A percentile compares a stretch with the other conserved stretches of the same genome.
Conservation (phyloP, 2,888 invertebrate genomes). For the Trimorus sp. region DNA sequence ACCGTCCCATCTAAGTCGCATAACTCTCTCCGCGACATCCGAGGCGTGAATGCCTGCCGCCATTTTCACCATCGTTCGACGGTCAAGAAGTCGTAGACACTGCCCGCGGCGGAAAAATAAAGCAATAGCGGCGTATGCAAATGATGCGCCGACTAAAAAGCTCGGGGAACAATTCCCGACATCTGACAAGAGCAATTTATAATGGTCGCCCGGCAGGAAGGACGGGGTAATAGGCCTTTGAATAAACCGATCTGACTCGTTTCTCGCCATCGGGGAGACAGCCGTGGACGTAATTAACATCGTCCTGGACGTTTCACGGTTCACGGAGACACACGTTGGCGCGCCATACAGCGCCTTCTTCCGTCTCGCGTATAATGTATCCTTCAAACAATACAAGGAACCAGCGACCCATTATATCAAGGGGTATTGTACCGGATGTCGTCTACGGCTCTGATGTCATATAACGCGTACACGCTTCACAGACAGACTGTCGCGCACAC, state of each 20-base stretch:
- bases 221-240: conserved; percentile 50
- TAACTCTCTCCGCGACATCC: too few species aligned
- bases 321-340: conserved; percentile 20
- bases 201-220: conserved; percentile 24
- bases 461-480: conserved; percentile 50
- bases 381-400: conserved; percentile 79
- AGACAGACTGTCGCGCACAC: conserved; percentile 34
- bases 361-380: conserved; percentile 72
- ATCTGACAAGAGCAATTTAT: conserved; percentile 49
- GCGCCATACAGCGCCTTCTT: conserved; percentile 15
- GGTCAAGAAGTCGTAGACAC: too few species aligned
- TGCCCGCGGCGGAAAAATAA: background rate
- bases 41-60: background rate
- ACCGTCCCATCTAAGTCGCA: too few species aligned
- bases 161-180: conserved; percentile 44
- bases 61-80: background rate
- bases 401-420: conserved; percentile 77
- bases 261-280: conserved; percentile 49
- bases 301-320: conserved; percentile 28
- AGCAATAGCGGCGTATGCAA: background rate
- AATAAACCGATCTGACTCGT: conserved; percentile 59
- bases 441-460: conserved; percentile 74
- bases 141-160: background rate
- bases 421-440: conserved; percentile 80
- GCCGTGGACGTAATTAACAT: conserved; percentile 57